These are phyloP conservation scores for Trichogramma dendrolimi DNA, from an alignment of 2,888 invertebrate genomes.

Conservation along the genomic window DNA sequence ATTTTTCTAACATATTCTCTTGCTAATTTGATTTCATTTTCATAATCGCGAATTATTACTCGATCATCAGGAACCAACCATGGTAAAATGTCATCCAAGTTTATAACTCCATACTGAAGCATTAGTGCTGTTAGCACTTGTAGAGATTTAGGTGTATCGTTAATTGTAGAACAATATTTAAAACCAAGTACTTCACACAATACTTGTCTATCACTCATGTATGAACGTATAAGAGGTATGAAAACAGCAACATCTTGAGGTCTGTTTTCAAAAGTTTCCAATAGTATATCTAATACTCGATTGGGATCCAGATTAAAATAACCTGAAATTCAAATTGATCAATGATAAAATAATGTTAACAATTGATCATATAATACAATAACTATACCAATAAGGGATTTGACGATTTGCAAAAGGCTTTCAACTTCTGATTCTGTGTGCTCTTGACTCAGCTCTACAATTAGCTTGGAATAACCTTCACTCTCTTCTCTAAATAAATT, in stretches of 20 bases:
- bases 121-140: constrained; percentile 87
- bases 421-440: constrained; percentile 60
- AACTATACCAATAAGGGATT: constrained; percentile 81
- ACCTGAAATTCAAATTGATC: constrained; percentile 58
- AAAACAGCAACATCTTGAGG: constrained; percentile 76
- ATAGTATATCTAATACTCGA: constrained; percentile 89
- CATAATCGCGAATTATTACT: constrained; percentile 74
- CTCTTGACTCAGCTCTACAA: constrained; percentile 89
- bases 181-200: constrained; percentile 94
- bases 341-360: constrained; percentile 12
- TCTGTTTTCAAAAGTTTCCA: constrained; percentile 92
- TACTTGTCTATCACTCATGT: constrained; percentile 82
- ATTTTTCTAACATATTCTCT: constrained; percentile 85
- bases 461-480: constrained; percentile 96
- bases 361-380: constrained; percentile 7
- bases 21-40: constrained; percentile 76
- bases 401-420: constrained; percentile 79
- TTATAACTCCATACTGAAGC: constrained; percentile 81
- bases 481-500: constrained; percentile 98
- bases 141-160: constrained; percentile 73
- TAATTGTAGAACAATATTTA: constrained; percentile 67
- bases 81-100: constrained; percentile 81
- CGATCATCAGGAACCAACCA: constrained; percentile 90
- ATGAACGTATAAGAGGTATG: constrained; percentile 79
- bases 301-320: constrained; percentile 99